Percentiles rank a stretch among this genome's conserved stretches.
These are phyloP conservation scores for Baronia brevicornis DNA, from an alignment of 2,888 invertebrate genomes.

Conservation along the genomic window DNA sequence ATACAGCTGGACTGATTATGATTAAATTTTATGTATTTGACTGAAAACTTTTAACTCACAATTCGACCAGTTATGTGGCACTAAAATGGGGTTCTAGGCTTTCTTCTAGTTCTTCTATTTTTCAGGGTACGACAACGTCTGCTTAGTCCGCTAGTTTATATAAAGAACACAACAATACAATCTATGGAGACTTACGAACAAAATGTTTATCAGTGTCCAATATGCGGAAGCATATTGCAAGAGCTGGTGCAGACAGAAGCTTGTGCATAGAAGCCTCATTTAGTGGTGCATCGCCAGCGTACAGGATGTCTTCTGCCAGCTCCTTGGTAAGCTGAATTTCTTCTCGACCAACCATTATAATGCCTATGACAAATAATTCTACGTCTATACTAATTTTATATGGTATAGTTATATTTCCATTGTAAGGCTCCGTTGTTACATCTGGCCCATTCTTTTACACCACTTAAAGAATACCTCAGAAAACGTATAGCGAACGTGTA, in stretches of 20 bases:
- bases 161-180: not conserved
- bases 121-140: too few relatives aligned
- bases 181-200: slow-evolving; percentile 37
- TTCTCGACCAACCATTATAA: slow-evolving; percentile 62
- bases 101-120: too few relatives aligned
- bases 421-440: too few relatives aligned
- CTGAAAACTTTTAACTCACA: too few relatives aligned
- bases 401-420: not conserved
- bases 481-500: too few relatives aligned
- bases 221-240: slow-evolving; percentile 54
- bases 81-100: not conserved
- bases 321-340: slow-evolving; percentile 41
- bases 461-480: too few relatives aligned
- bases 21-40: too few relatives aligned
- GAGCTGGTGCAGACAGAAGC: slow-evolving; percentile 40
- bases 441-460: too few relatives aligned
- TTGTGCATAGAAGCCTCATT: slow-evolving; percentile 54
- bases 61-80: not conserved
- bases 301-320: slow-evolving; percentile 44
- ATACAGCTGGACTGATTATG: too few relatives aligned
- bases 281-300: slow-evolving; percentile 50
- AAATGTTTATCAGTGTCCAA: slow-evolving; percentile 48
- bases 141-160: too few relatives aligned
- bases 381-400: not conserved
- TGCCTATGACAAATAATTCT: slow-evolving; percentile 31